Base-by-base conservation (phyloP, 2,113 vertebrate species). In the Bucco capensis region DNA sequence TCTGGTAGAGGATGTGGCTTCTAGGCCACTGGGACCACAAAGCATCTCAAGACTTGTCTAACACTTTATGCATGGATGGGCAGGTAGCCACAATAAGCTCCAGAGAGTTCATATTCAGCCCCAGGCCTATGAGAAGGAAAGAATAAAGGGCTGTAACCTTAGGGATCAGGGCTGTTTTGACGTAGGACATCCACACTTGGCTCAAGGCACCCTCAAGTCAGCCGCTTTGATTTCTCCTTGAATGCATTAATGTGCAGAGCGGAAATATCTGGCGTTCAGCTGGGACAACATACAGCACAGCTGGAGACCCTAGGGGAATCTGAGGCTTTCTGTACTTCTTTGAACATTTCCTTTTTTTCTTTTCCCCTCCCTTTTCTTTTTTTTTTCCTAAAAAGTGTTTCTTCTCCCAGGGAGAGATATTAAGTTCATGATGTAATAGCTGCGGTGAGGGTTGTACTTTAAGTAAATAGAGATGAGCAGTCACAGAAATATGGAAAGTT, bases 231-330 rank as follows among this genome's bases (percentile, higher is more conserved):
- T 86, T 86, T 61, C 93, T 37, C 77, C 30, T 85, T 90, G 88
- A 86, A 76, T 3, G 50, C 58, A 70, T 79, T 69, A 73, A 76
- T 12, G 54, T 35, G 80, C 80, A 14, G 93, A 65, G 77, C 9
- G n/a, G 92, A 96, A 96, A 92, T 96, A 78, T 83, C 76, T 88
- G 90, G 25, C 3, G 0, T 72, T 92, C 92, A 95, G 93, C 73
- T 89, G 93, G 90, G 93, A 92, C 95, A 95, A 93, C 83, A 94
- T 38, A 86, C 80, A 94, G 86, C 71, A 84, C 90, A 96, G 93
- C 83, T 96, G 93, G 81, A 78, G 42, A 93, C 88, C 83, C 96
- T 74, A 46, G 95, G 90, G 96, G 78, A 88, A 94, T 79, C 58
- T 50, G 37, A 76, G 83, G 86, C 27, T 57, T 90, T 84, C 65